Evolutionary conservation across 2,797 vertebrate genomes (phyloP).

Genomic region (Oryzias sinensis): DNA sequence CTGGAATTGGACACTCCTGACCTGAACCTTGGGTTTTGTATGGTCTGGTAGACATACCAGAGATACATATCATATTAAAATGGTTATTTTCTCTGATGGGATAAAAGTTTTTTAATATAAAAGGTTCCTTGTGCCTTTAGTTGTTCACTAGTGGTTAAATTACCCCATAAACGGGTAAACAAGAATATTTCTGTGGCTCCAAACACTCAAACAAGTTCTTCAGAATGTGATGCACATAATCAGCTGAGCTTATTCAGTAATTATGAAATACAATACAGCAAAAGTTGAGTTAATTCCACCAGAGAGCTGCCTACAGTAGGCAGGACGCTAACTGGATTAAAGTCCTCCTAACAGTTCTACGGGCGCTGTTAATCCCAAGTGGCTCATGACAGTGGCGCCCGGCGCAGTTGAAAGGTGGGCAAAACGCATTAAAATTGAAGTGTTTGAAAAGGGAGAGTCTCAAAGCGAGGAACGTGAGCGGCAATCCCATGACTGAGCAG

Average conservation of each 20-base stretch:
- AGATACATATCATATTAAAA: no score
- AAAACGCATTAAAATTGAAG: constrained; percentile 57
- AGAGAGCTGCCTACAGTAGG: constrained; percentile 9
- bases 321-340: constrained; percentile 50
- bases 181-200: no score
- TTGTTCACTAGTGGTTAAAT: no score
- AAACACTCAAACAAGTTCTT: no score
- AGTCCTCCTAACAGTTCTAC: constrained; percentile 38
- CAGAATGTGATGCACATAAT: no score
- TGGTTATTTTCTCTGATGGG: no score
- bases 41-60: no score
- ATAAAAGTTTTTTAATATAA: no score
- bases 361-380: constrained; percentile 49
- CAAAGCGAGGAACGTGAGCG: constrained; percentile 45
- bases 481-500: constrained; percentile 53
- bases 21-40: no score
- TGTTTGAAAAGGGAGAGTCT: constrained; percentile 55
- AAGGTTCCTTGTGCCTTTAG: no score
- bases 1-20: no score
- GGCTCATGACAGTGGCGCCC: constrained; percentile 28
- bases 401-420: constrained; percentile 19
- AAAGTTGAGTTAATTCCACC: constrained; percentile 16
- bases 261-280: constrained; percentile 5
- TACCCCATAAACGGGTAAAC: no score
- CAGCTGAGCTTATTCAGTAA: background rate